Base-by-base conservation (phyloP, 2,113 vertebrate genomes). In the Corythaixoides concolor region DNA sequence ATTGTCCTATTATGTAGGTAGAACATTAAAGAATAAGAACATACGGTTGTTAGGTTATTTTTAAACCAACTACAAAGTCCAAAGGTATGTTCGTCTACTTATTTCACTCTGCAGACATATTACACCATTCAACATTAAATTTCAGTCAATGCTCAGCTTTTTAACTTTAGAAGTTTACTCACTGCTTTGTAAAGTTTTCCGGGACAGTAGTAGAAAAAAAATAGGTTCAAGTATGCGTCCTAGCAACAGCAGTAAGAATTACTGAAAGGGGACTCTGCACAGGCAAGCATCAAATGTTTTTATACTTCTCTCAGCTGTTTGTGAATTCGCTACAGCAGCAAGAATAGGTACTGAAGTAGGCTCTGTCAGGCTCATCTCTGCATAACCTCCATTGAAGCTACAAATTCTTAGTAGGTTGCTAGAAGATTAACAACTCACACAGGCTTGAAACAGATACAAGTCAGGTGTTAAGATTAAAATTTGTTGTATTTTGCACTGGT, bases 1-100 rank as follows among this genome's bases (percentile, higher is more conserved):
- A 3, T 1, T 69, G 22, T 60, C 19, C 28, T 4, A 9, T 32
- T 50, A 41, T 16, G n/a, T 0, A 76, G 2, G 13, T 21, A 49
- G 5, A 64, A 17, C 20, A 68, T 26, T 37, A 33, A 84, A 60
- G 30, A 80, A 27, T 12, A 78, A 85, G 23, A 88, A 20, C 8
- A 67, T 2, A 50, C 1, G 2, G 12, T 33, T 55, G 5, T 17
- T 35, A 62, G 2, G 27, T 47, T 68, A 17, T 52, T 87, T 91
- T 78, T 19, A 69, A 93, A 43, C 3, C 12, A 62, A 19, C 5
- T 41, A 1, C 0, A 4, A 73, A 58, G 30, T 74, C 59, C 45
- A 70, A 73, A 4, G 39, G 19, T 5, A 52, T 33, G 26, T 72
- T 68, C 17, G 60, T 14, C 30, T 47, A 27, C 21, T 58, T 62